Evolutionary conservation across 2,797 vertebrate species (phyloP).

Genomic region (Odontamblyopus lacepedii): DNA sequence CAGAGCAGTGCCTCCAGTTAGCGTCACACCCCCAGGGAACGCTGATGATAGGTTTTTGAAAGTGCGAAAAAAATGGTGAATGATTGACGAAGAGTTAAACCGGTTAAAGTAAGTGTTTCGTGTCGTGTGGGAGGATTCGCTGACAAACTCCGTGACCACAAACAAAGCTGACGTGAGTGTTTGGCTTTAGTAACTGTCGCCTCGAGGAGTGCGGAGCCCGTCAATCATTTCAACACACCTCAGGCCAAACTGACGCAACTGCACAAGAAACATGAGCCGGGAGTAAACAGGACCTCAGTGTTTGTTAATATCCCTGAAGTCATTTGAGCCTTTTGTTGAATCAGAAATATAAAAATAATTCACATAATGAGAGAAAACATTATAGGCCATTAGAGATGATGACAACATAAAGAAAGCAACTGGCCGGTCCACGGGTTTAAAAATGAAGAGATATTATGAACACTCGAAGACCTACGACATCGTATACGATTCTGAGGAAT

Average conservation of each 20-base stretch:
- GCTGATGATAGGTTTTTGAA: background rate
- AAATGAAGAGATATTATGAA: too few relatives aligned
- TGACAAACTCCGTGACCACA: background rate
- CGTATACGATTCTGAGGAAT: too few relatives aligned
- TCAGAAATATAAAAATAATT: too few relatives aligned
- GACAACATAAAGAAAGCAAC: too few relatives aligned
- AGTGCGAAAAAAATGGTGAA: background rate
- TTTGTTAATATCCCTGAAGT: background rate
- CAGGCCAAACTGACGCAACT: background rate
- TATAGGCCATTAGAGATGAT: too few relatives aligned
- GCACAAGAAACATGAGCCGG: background rate
- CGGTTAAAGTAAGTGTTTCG: too few relatives aligned
- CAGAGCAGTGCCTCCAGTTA: too few relatives aligned
- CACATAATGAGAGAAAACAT: too few relatives aligned
- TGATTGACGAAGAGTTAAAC: background rate
- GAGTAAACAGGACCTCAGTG: background rate
- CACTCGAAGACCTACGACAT: too few relatives aligned
- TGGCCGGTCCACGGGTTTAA: too few relatives aligned
- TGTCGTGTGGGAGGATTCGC: background rate
- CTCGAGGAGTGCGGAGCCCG: background rate
- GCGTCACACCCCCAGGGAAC: too few relatives aligned
- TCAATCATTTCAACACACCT: background rate
- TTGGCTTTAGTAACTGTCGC: background rate
- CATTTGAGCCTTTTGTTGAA: background rate
- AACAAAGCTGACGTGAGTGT: background rate